These are phyloP conservation scores for Rugalucina vietnamica DNA, from an alignment of 2,888 invertebrate species.

Conservation along the genomic window DNA sequence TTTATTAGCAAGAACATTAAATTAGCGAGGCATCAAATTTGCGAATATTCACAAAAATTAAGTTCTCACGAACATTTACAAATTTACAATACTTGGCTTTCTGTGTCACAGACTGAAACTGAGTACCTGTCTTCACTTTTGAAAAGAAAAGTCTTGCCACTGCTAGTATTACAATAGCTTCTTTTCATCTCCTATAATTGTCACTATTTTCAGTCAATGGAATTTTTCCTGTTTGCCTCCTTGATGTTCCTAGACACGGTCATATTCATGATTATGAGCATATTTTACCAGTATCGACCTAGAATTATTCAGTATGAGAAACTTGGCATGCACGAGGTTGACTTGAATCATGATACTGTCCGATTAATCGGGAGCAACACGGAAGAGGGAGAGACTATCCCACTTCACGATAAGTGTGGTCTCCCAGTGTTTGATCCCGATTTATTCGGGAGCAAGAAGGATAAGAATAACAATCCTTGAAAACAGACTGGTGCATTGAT, in stretches of 20 bases:
- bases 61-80: too few relatives aligned
- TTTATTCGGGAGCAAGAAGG: neutral
- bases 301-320: conserved; percentile 31
- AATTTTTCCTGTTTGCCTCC: conserved; percentile 94
- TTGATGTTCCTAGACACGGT: conserved; percentile 93
- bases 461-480: neutral
- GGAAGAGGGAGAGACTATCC: conserved; percentile 84
- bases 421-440: neutral
- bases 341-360: conserved; percentile 87
- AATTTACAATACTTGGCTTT: too few relatives aligned
- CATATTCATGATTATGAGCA: conserved; percentile 92
- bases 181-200: too few relatives aligned
- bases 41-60: too few relatives aligned
- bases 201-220: conserved; percentile 91
- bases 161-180: too few relatives aligned
- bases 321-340: conserved; percentile 70
- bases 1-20: too few relatives aligned
- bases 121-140: too few relatives aligned
- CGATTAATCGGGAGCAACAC: conserved; percentile 81
- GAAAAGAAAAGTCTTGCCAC: too few relatives aligned
- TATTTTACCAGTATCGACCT: conserved; percentile 87
- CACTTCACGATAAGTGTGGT: conserved; percentile 44
- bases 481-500: neutral
- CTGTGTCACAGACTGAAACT: too few relatives aligned
- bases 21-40: too few relatives aligned